Percentiles rank a stretch among this genome's conserved stretches.
Evolutionary conservation across 2,888 invertebrate genomes (phyloP).

Genomic region (Deroplatys truncata): DNA sequence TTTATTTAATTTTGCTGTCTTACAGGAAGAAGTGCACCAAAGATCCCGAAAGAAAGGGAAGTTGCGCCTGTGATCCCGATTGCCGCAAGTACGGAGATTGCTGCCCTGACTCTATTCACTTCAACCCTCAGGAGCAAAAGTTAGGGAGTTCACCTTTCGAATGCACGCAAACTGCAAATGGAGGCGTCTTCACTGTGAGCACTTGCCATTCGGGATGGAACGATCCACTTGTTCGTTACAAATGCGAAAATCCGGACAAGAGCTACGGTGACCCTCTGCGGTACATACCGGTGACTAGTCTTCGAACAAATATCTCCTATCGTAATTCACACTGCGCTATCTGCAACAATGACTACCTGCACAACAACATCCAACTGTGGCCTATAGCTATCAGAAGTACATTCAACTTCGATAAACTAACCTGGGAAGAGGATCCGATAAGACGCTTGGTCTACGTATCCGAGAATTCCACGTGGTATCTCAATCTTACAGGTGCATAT

Average conservation of each 20-base stretch:
- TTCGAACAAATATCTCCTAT: not conserved
- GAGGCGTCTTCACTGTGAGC: not conserved
- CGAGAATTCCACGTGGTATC: not conserved
- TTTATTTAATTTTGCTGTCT: not conserved
- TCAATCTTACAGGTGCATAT: not conserved
- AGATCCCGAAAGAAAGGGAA: not conserved
- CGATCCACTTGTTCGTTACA: not conserved
- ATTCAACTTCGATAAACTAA: not conserved
- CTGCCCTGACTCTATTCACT: not conserved
- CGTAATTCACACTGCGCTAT: not conserved
- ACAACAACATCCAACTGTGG: not conserved
- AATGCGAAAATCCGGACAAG: not conserved
- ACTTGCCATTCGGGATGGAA: not conserved
- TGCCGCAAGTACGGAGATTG: conserved; percentile 1
- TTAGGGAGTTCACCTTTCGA: not conserved
- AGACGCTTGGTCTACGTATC: not conserved
- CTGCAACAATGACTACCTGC: not conserved
- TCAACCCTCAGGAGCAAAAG: not conserved
- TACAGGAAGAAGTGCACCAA: not conserved
- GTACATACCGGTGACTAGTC: not conserved
- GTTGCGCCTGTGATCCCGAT: not conserved
- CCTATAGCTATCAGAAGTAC: not conserved
- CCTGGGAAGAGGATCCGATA: not conserved
- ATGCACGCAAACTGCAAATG: not conserved
- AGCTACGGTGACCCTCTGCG: not conserved